A percentile compares a stretch with the other conserved stretches of the same genome.
phyloP scores from a whole-genome alignment of 2,888 invertebrate genomes.

The Cyrtodaria siliqua region DNA sequence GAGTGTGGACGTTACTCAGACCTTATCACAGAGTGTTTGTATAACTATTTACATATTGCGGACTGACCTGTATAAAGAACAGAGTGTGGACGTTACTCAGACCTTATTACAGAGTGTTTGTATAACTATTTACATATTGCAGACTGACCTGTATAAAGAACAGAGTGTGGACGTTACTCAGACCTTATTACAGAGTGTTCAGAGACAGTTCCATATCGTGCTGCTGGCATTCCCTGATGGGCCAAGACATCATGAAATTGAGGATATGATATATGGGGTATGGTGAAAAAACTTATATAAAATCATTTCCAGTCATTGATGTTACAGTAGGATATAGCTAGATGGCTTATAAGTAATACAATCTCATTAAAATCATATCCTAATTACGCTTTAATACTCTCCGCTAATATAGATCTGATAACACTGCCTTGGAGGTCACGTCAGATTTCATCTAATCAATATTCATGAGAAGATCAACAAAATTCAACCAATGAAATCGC shows the following conservation, averaged over 20 bases:
- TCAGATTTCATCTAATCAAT: no score
- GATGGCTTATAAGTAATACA: no score
- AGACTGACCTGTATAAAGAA: slow-evolving; percentile 48
- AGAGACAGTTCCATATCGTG: slow-evolving; percentile 48
- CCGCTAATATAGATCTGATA: no score
- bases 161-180: slow-evolving; percentile 66
- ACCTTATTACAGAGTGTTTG: slow-evolving; percentile 43
- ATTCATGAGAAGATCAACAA: no score
- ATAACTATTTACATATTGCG: no score
- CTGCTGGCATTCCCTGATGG: slow-evolving; percentile 71
- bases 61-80: slow-evolving; percentile 54
- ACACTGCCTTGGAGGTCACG: no score
- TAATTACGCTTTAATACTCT: no score
- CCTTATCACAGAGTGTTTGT: slow-evolving; percentile 41
- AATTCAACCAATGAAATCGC: no score
- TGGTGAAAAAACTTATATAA: not conserved
- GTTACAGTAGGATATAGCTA: no score
- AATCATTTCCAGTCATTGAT: no score
- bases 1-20: slow-evolving; percentile 62
- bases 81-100: slow-evolving; percentile 64
- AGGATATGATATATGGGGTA: slow-evolving; percentile 71
- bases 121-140: no score
- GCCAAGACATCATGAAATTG: slow-evolving; percentile 65
- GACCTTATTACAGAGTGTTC: slow-evolving; percentile 43
- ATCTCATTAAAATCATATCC: no score